Evolutionary conservation across 2,888 invertebrate genomes (phyloP), one percentile per base, ranked within the genome.

Genomic region (Macrophya annulata): DNA sequence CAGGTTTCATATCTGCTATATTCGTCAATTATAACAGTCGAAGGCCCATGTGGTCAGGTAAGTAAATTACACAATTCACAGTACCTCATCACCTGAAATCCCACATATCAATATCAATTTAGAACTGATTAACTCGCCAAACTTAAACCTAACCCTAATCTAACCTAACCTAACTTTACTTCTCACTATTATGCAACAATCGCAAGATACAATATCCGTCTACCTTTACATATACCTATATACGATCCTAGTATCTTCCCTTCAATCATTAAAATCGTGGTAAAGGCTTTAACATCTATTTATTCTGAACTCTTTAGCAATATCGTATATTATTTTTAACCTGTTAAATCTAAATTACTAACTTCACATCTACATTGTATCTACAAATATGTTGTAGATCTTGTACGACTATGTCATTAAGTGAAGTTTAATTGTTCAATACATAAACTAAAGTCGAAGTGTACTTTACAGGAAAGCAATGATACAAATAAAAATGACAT

Each of bases 21-120:
- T 48, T 25, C 31, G 37, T 71, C 1, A 91, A 91, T 86, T 45
- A 9, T 0, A 45, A 86, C 17, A 59, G 84, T 40, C 74, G 43
- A 48, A 87, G 90, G 86, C 91, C 90, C 1, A 0, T 86, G 0
- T 87, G 71, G 83, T 77, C 90, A 37, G 89, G 91, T 91, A 88
- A 87, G 40, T 65, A 55, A 9, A 81, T 21, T n/a, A n/a, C 9
- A 15, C 55, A 17, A 77, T 51, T 55, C 10, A 51, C 10, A 12
- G 21, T 5, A 74, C 4, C 15, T 45, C 31, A 31, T 9, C 6
- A 62, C n/a, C 8, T 8, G 8, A 40, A 43, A 59, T 10, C 40
- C 43, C n/a, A 12, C 12, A 59, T 1, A n/a, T 21, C 2, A 12
- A 43, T 45, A 40, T 12, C n/a, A 43, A 62, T 25, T 81, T 25